phyloP scores from a whole-genome alignment of 2,888 invertebrate genomes.

The Cotesia congregata region DNA sequence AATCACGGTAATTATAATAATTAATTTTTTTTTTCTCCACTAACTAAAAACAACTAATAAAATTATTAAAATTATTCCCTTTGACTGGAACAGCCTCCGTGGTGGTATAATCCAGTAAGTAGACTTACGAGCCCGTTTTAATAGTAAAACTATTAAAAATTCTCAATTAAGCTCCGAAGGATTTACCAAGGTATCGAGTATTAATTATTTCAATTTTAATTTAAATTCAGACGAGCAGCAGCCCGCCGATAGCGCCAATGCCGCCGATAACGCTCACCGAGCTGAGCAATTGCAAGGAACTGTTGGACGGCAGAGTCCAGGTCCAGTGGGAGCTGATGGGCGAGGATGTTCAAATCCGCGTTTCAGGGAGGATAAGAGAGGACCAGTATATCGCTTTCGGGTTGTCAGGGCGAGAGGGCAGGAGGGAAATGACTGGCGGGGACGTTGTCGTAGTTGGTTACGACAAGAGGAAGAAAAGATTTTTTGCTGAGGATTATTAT shows the following conservation, averaged over 20 bases:
- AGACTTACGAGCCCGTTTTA: conserved; percentile 53
- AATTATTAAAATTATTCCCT: conserved; percentile 24
- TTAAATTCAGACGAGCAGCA: conserved; percentile 82
- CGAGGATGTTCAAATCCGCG: conserved; percentile 82
- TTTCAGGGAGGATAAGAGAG: conserved; percentile 83
- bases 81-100: conserved; percentile 80
- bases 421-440: conserved; percentile 83
- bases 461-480: conserved; percentile 74
- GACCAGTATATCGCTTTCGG: conserved; percentile 93
- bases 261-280: conserved; percentile 64
- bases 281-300: conserved; percentile 85
- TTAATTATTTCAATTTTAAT: not conserved
- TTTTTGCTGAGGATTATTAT: conserved; percentile 87
- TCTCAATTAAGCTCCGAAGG: not conserved
- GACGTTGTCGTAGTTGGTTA: conserved; percentile 89
- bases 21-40: not conserved
- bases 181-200: too few species aligned
- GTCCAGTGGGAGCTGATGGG: conserved; percentile 88
- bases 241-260: conserved; percentile 74
- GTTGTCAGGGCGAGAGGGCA: conserved; percentile 82
- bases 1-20: conserved; percentile 80
- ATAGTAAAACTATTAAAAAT: conserved; percentile 3
- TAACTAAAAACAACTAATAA: not conserved
- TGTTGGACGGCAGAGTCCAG: conserved; percentile 86
- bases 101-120: conserved; percentile 96